A percentile compares a stretch with the other conserved stretches of the same genome.
Conservation (phyloP, 2,888 invertebrate genomes). For the Eugnorisma glareosa region DNA sequence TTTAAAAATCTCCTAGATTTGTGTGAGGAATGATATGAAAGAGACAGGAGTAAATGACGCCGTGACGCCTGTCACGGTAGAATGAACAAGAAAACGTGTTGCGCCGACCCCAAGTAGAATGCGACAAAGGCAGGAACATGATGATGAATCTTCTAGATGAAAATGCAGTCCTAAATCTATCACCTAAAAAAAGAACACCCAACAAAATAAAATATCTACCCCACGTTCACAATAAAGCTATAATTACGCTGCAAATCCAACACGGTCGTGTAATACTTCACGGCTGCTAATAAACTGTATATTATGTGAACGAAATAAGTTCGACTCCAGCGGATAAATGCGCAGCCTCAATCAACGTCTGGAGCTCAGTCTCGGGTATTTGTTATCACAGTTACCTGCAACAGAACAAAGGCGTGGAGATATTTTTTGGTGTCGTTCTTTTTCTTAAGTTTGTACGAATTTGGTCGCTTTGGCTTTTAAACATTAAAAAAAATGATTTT, state of each 20-base stretch:
- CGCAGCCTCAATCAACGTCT: conserved; percentile 81
- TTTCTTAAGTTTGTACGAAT: background rate
- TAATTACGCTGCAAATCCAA: conserved; percentile 64
- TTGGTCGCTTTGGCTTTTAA: background rate
- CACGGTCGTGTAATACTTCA: conserved; percentile 72
- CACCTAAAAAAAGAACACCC: background rate
- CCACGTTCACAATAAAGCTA: conserved; percentile 58
- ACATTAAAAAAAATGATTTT: too few relatives aligned
- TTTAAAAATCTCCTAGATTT: too few relatives aligned
- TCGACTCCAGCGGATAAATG: conserved; percentile 78
- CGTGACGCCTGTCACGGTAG: too few relatives aligned
- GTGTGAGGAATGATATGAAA: too few relatives aligned
- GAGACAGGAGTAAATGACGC: too few relatives aligned
- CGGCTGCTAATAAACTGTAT: conserved; percentile 79
- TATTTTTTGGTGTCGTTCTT: background rate
- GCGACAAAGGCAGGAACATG: too few relatives aligned
- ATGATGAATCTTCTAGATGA: background rate
- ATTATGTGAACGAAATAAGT: conserved; percentile 76
- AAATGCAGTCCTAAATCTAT: background rate
- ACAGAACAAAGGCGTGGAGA: conserved; percentile 43
- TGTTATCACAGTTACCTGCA: conserved; percentile 76
- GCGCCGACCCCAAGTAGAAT: too few relatives aligned
- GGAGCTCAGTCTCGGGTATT: conserved; percentile 73
- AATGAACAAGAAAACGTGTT: too few relatives aligned
- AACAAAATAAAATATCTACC: conserved; percentile 39